Base-by-base conservation (phyloP, 64 coral and sea anemone genomes). In the Stichodactyla mertensii region DNA sequence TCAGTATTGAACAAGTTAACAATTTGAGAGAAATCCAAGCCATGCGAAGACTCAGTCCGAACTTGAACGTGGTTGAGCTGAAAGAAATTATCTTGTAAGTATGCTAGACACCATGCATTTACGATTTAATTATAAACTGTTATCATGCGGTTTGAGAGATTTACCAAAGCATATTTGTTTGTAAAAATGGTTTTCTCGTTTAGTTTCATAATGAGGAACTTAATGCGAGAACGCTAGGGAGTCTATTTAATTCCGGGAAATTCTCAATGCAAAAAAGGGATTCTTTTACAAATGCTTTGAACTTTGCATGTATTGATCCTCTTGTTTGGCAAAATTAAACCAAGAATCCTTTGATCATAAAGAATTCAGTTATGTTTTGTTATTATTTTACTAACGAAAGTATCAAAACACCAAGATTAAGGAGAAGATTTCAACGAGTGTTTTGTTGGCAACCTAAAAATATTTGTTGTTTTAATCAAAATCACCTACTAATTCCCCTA, bases 21-120 rank as follows among this genome's bases (percentile, higher is more conserved):
- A 99, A 99, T 27, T 55, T 99, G 18, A 88, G 96, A 79, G 96
- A 99, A 85, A 92, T 99, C 6, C 96, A 99, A 83, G 96, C 96
- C 2, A 99, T 99, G 96, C 69, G 93, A 62, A 91, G 96, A 9
- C 51, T 99, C 28, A 95, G 86, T 69, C 96, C 96, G 10, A 93
- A 99, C 88, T 87, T 89, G 36, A 94, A 99, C 88, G 93, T 99
- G 1, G 90, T 99, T 31, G 93, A 95, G 20, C 80, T 99, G 36
- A 99, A 99, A 66, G 96, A 99, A 77, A 92, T 99, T 52, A 83
- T 99, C 55, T 99, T 94, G 96, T 99, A 88, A 99, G 96, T 92
- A 79, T 54, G 60, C 10, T 61, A 61, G 4, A 61, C 64, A 20
- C 52, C 8, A 55, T 45, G 6, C 23, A 45, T n/a, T 18, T 9